Conservation (phyloP, 1,140 invertebrate species). For the Drosophila santomea region DNA sequence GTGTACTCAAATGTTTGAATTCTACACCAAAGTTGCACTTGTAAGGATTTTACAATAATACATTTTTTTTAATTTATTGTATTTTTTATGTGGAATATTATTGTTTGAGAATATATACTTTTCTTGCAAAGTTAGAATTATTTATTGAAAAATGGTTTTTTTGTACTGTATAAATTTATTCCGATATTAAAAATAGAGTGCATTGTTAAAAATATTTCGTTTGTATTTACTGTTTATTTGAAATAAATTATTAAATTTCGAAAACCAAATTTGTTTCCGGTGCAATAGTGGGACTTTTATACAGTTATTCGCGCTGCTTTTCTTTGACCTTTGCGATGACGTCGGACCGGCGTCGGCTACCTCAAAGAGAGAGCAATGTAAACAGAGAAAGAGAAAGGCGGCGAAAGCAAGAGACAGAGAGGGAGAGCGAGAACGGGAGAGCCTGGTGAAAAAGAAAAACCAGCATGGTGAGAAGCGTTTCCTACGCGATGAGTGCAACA, state of each 20-base stretch:
- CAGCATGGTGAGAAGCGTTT: slow-evolving; percentile 55
- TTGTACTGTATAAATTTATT: too few relatives aligned
- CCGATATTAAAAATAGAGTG: too few relatives aligned
- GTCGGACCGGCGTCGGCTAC: slow-evolving; percentile 37
- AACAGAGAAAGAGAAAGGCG: slow-evolving; percentile 49
- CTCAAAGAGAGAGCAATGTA: slow-evolving; percentile 40
- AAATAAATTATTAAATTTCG: background rate
- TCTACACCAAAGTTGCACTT: too few relatives aligned
- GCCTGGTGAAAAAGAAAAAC: slow-evolving; percentile 16
- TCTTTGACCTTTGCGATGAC: slow-evolving; percentile 70
- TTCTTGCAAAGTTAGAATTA: too few relatives aligned
- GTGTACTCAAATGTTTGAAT: too few relatives aligned
- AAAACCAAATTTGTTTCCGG: background rate
- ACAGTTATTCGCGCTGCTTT: slow-evolving; percentile 2
- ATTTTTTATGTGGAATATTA: too few relatives aligned
- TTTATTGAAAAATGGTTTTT: too few relatives aligned
- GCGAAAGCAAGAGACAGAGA: slow-evolving; percentile 1
- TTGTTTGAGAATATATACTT: too few relatives aligned
- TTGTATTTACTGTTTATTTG: background rate
- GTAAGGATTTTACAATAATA: too few relatives aligned
- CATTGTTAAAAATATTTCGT: too few relatives aligned
- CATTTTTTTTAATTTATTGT: too few relatives aligned
- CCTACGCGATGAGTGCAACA: slow-evolving; percentile 63
- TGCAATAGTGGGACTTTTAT: background rate
- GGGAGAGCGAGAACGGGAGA: background rate